A percentile compares a stretch with the other conserved stretches of the same genome.
phyloP scores from a whole-genome alignment of 1,140 invertebrate species.

The Marisa cornuarietis region DNA sequence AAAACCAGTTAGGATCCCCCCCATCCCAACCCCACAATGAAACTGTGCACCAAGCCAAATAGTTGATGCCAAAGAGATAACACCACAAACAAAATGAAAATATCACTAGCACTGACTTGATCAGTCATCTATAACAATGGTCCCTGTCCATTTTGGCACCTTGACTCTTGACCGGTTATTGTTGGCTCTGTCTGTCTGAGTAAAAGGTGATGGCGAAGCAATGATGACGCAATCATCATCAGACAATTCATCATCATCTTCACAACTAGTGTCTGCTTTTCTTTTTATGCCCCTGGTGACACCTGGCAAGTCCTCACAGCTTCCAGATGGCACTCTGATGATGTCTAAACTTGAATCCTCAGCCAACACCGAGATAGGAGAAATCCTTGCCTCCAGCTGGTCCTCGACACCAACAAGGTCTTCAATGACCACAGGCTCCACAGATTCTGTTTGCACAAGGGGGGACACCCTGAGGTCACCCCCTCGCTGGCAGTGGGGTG shows the following conservation, averaged over 20 bases:
- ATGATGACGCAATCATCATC: constrained; percentile 22
- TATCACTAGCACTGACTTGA: neutral
- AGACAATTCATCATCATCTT: constrained; percentile 9
- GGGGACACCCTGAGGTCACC: constrained; percentile 19
- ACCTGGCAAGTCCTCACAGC: neutral
- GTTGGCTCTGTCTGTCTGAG: neutral
- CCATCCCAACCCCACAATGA: no score
- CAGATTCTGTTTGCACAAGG: neutral
- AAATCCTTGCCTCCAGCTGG: neutral
- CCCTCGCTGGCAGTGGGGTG: constrained; percentile 15
- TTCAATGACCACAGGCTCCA: neutral
- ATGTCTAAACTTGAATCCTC: constrained; percentile 8
- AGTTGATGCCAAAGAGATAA: no score
- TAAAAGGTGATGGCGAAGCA: constrained; percentile 4
- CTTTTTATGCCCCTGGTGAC: constrained; percentile 1
- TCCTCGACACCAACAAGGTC: neutral
- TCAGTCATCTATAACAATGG: constrained; percentile 24
- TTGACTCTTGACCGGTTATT: neutral
- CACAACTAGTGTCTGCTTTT: constrained; percentile 4
- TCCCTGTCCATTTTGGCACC: constrained; percentile 22
- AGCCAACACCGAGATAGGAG: neutral
- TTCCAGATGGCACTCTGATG: constrained; percentile 1
- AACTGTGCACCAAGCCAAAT: no score
- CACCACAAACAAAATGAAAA: neutral
- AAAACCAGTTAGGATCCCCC: no score